Evolutionary conservation across 2,113 vertebrate species (phyloP), one percentile per base, ranked within the genome.

Genomic region (Pseudorasbora parva): DNA sequence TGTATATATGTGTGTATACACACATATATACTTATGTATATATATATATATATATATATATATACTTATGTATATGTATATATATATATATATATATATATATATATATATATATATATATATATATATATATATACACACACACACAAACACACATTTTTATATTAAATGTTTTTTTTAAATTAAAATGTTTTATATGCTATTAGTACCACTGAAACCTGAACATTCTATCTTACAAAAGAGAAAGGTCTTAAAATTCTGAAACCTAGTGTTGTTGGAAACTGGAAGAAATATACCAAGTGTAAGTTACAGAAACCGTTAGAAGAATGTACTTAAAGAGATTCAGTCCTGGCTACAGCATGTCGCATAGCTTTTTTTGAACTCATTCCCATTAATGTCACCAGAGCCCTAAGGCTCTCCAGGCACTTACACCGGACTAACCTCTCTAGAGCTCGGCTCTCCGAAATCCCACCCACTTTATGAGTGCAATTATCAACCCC

Each of bases 331-430:
- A 25, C 56, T 51, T 33, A 33, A 69, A 10, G 5, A 73, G 76
- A 59, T 56, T 72, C 30, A 14, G 62, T 57, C 49, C 60, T 41
- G 56, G 56, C 30, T 62, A 25, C 23, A 49, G 23, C 30, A 37
- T 49, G 25, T 60, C 25, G 27, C 56, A 66, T 57, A 54, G 73
- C 80, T 78, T 86, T 82, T 78, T 86, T 78, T 47, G 54, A 69
- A 82, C 80, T 71, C 19, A 33, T 23, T 71, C 64, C 80, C 85
- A 78, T 86, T 77, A 86, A 86, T 54, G 81, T 78, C 81, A 64
- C 62, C 64, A 54, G 57, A 64, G 81, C 37, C 85, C 85, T 77
- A 15, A 19, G 85, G 81, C 85, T 43, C 54, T n/a, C 10, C 25
- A 25, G 51, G 81, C 81, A 79, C 74, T 82, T 64, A 86, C 56